Percentiles rank a stretch among this genome's conserved stretches.
These are phyloP conservation scores for Palloptera scutellata DNA, from an alignment of 2,888 invertebrate species.

Conservation along the genomic window DNA sequence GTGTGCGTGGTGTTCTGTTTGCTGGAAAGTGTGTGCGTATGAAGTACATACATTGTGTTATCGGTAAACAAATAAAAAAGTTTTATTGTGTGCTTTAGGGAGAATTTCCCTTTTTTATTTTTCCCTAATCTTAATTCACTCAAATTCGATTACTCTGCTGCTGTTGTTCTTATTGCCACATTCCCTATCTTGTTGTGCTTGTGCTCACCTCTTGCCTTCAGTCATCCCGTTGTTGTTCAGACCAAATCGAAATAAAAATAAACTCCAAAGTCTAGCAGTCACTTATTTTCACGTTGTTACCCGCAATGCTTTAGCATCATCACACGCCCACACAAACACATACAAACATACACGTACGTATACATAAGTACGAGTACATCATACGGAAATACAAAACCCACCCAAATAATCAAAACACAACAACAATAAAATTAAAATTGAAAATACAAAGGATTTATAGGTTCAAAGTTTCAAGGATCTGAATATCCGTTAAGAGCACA, in stretches of 20 bases:
- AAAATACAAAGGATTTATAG: conserved; percentile 58
- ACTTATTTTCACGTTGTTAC: conserved; percentile 10
- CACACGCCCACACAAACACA: not conserved
- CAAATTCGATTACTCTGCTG: conserved; percentile 53
- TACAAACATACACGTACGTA: too few species aligned
- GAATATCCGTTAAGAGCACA: not conserved
- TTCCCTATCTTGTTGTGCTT: too few species aligned
- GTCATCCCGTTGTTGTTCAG: conserved; percentile 40
- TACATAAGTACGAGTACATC: too few species aligned
- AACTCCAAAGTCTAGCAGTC: conserved; percentile 12
- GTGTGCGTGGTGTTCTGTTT: too few species aligned
- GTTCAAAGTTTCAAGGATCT: conserved; percentile 56
- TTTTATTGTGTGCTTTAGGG: conserved; percentile 45
- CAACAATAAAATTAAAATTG: conserved; percentile 55
- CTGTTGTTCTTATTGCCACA: not conserved
- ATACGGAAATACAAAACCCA: not conserved
- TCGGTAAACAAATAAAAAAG: conserved; percentile 54
- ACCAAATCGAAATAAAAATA: conserved; percentile 24
- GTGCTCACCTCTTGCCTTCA: too few species aligned
- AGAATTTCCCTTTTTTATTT: conserved; percentile 48
- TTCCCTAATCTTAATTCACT: conserved; percentile 58
- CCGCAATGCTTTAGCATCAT: conserved; percentile 8
- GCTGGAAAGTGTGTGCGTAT: conserved; percentile 31
- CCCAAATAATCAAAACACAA: conserved; percentile 22
- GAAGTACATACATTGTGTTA: conserved; percentile 54